Evolutionary conservation across 2,888 invertebrate species (phyloP).

Genomic region (Neuroscelio doddi): DNA sequence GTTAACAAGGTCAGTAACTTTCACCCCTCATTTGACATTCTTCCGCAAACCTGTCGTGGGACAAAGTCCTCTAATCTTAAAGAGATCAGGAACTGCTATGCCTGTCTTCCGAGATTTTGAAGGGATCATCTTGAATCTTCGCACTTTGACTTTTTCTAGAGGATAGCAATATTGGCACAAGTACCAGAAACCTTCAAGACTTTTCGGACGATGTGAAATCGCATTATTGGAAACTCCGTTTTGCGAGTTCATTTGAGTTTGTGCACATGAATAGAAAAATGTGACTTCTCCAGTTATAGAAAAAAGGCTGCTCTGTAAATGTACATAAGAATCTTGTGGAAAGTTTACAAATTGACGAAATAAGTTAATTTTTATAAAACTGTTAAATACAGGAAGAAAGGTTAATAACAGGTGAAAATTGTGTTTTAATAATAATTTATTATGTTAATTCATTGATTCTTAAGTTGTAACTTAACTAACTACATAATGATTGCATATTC

Average conservation of each 20-base stretch:
- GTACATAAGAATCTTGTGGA: too few species aligned
- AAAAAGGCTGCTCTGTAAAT: too few species aligned
- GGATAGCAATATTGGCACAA: constrained; percentile 25
- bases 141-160: constrained; percentile 17
- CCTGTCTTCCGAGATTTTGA: constrained; percentile 14
- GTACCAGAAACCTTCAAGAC: constrained; percentile 24
- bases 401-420: too few species aligned
- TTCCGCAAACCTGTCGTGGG: constrained; percentile 3
- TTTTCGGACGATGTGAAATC: constrained; percentile 25
- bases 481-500: constrained; percentile 43
- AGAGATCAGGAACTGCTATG: not conserved
- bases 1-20: too few species aligned
- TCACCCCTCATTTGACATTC: constrained; percentile 19
- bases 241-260: constrained; percentile 8
- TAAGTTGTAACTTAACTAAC: constrained; percentile 63
- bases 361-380: too few species aligned
- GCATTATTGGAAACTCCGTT: constrained; percentile 19
- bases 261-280: not conserved
- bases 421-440: constrained; percentile 62
- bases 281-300: too few species aligned
- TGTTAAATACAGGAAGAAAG: too few species aligned
- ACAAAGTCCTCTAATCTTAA: constrained; percentile 2
- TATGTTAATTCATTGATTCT: constrained; percentile 60
- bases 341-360: too few species aligned
- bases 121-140: constrained; percentile 11